Base-by-base conservation (phyloP, 1,140 invertebrate species). In the Pseudomyrmex sp. region DNA sequence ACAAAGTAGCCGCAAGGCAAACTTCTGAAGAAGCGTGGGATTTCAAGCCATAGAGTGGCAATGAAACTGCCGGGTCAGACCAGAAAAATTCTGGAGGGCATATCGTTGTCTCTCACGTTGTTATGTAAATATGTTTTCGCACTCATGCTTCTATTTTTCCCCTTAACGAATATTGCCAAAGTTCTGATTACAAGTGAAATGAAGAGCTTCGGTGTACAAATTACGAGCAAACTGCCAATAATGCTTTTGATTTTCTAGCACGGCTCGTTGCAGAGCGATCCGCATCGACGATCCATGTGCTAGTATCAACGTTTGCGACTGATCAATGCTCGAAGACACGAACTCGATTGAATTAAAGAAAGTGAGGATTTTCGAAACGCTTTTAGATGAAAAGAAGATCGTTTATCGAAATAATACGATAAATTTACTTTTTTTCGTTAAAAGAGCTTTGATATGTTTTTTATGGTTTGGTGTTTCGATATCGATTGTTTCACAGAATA, bases 81-180 rank as follows among this genome's bases (percentile, higher is more conserved):
- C 46, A 26, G 79, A 75, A 70, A 75, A 75, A 18, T 10, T 20
- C 72, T 44, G 52, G 73, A 83, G 82, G 87, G 74, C 48, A 46
- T 70, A 63, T 50, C 46, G 23, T 54, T 56, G 48, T 46, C 35
- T 80, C 59, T 35, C 79, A 48, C 73, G 86, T 88, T 88, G 79
- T 85, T 88, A 88, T 82, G 86, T 80, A 88, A 89, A 89, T 88
- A 88, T 83, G 86, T 62, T 85, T 54, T 20, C 62, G 35, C 35
- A 65, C 69, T 52, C 65, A 26, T 26, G 26, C 35, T 7, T 44
- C 44, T 26, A 69, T 86, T 69, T 58, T 7, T 35, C 83, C 85
- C 74, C 74, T 89, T 88, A 88, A 88, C 87, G 86, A 89, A 89
- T 89, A 89, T 89, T 83, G 77, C 69, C 84, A 76, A 89, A 89